Conservation (phyloP, 2,797 vertebrate genomes). For the Periparus ater region DNA sequence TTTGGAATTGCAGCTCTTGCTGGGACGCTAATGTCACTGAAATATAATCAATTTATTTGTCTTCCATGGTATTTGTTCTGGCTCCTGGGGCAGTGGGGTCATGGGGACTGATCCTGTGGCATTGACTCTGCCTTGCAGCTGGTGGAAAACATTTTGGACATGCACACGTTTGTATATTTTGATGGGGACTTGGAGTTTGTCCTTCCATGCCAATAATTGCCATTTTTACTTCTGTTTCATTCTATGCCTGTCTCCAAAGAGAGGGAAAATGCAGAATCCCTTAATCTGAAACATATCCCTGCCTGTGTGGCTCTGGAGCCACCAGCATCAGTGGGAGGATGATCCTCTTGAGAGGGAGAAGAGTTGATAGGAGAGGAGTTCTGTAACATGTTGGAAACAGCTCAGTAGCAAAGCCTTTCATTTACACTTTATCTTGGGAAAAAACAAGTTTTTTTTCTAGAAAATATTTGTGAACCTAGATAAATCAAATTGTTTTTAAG, state of each 20-base stretch:
- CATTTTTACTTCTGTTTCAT: not conserved
- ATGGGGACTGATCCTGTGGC: accelerated
- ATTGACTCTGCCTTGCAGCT: not conserved
- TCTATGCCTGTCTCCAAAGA: accelerated
- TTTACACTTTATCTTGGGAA: not conserved
- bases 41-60: not conserved
- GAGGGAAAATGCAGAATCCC: not conserved
- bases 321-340: not conserved
- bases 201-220: not conserved
- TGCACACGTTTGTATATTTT: not conserved
- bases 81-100: not conserved
- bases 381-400: accelerated
- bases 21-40: not conserved
- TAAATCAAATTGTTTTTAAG: not conserved
- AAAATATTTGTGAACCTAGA: not conserved
- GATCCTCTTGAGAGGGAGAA: not conserved
- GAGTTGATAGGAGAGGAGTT: not conserved
- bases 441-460: not conserved
- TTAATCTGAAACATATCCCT: not conserved
- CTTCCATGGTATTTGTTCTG: not conserved
- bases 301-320: not conserved
- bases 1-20: not conserved
- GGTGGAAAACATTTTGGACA: not conserved
- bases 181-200: not conserved
- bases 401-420: not conserved